Evolutionary conservation across 2,113 vertebrate genomes (phyloP).

Genomic region (Muntiacus muntjak): DNA sequence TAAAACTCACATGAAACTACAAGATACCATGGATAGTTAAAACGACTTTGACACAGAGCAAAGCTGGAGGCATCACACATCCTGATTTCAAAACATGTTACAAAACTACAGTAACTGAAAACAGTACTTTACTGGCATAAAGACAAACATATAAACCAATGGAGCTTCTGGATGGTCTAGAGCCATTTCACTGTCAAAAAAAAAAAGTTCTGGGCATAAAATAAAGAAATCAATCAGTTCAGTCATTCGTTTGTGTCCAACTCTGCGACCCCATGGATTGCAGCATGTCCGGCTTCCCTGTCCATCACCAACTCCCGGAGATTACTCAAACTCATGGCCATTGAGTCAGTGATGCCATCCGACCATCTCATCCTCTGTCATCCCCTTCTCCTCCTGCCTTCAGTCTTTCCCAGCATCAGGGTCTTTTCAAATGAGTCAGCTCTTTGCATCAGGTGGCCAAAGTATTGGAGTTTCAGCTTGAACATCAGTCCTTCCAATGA

Average conservation of each 20-base stretch:
- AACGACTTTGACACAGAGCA: neutral
- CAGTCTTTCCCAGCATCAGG: neutral
- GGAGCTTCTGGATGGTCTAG: neutral
- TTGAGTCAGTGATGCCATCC: neutral
- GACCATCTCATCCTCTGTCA: neutral
- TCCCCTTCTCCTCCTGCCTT: neutral
- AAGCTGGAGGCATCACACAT: neutral
- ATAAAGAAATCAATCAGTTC: neutral
- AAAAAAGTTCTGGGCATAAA: neutral
- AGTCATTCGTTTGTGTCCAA: neutral
- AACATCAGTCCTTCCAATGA: neutral
- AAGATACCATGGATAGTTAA: neutral
- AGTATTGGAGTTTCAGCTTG: neutral
- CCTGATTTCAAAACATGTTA: neutral
- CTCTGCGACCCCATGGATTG: neutral
- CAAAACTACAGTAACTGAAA: neutral
- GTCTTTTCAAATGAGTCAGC: neutral
- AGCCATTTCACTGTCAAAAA: neutral
- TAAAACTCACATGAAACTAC: neutral
- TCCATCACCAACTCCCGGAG: neutral
- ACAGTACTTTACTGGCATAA: neutral
- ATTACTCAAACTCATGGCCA: neutral
- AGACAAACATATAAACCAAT: neutral
- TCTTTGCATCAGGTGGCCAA: neutral
- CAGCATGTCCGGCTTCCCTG: fast-evolving